Evolutionary conservation across 2,888 invertebrate species (phyloP), one percentile per base, ranked within the genome.

Genomic region (Heliconius ethilla): DNA sequence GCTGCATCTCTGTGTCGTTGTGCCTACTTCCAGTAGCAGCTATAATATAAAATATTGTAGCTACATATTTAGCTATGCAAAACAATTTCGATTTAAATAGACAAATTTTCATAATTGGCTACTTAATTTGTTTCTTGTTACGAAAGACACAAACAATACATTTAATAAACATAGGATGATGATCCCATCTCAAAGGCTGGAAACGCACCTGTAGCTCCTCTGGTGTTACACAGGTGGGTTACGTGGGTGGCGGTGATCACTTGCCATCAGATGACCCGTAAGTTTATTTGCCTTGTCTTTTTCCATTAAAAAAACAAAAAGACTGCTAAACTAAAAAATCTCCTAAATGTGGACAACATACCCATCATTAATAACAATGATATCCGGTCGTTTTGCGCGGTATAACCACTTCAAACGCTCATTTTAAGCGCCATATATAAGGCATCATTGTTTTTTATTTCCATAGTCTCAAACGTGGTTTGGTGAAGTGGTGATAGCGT

Each of bases 321-420:
- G n/a, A 67, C 37, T 67, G n/a, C 29, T 40, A 75, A 45, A 59
- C 77, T 75, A 75, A 27, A 40, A 73, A 51, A 63, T 73, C 45
- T 51, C 62, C 27, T 6, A 15, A 65, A 79, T 81, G 77, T 90
- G 83, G 76, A n/a, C 1, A 7, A 78, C 84, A 51, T 27, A 2
- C 88, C 84, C 86, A 85, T 83, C 82, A 83, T 87, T 90, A 90
- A 93, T 91, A 94, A 94, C 94, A 94, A 94, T 94, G 94, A 91
- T 92, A 91, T 93, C 92, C 92, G 93, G 88, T 81, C 90, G 88
- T 93, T 93, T 93, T 93, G 91, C 94, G 93, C 92, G 88, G 86
- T 82, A 83, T 89, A 89, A 85, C 86, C 91, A 85, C 88, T 87
- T 86, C 87, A 87, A 88, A 87, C 89, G 90, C 85, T 90, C 91